Evolutionary conservation across 2,888 invertebrate genomes (phyloP).

Genomic region (Agrenia bidenticulata): DNA sequence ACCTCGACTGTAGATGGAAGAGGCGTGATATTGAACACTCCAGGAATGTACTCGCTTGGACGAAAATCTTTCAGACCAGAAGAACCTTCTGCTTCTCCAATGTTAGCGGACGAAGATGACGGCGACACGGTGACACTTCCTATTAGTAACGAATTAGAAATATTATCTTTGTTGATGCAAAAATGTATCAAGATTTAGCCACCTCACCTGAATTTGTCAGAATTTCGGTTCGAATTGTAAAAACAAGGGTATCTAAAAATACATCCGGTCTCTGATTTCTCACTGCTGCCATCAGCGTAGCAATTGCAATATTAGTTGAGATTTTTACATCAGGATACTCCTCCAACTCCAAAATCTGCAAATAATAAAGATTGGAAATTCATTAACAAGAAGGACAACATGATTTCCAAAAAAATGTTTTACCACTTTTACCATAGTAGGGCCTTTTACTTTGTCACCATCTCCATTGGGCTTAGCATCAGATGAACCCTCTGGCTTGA

Average conservation of each 20-base stretch:
- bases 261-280: constrained; percentile 40
- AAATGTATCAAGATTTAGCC: neutral
- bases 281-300: constrained; percentile 46
- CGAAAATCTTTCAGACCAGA: neutral
- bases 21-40: constrained; percentile 51
- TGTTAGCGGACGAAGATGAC: constrained; percentile 34
- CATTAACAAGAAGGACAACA: no score
- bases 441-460: constrained; percentile 37
- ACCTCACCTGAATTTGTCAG: neutral
- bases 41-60: constrained; percentile 36
- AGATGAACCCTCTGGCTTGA: constrained; percentile 44
- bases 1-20: constrained; percentile 69
- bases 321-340: constrained; percentile 48
- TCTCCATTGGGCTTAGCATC: constrained; percentile 35
- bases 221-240: constrained; percentile 42
- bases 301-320: constrained; percentile 37
- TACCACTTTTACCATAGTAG: constrained; percentile 30
- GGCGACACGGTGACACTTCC: constrained; percentile 38
- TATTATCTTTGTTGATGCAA: no score
- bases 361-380: constrained; percentile 1
- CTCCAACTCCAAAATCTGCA: constrained; percentile 46
- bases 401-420: neutral
- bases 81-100: constrained; percentile 11
- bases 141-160: neutral
- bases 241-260: constrained; percentile 46